Percentiles rank a stretch among this genome's conserved stretches.
phyloP scores from a whole-genome alignment of 2,888 invertebrate genomes.

The Galeopsomyia nigrocyanea region DNA sequence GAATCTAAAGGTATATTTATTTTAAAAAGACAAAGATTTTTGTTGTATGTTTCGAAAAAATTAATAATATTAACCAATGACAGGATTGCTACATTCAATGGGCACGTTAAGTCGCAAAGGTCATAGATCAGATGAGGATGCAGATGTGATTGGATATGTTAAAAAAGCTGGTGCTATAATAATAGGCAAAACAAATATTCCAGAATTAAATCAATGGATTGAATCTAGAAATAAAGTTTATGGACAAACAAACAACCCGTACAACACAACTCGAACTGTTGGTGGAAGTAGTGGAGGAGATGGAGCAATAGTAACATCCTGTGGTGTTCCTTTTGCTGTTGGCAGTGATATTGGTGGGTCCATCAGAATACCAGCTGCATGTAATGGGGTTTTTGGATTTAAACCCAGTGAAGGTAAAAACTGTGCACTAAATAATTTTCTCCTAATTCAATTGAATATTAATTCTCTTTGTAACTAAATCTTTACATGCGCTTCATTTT shows the following conservation, averaged over 20 bases:
- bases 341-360: conserved; percentile 98
- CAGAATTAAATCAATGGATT: conserved; percentile 93
- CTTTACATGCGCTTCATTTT: conserved; percentile 23
- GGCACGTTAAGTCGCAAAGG: conserved; percentile 76
- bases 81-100: conserved; percentile 75
- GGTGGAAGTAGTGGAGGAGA: conserved; percentile 97
- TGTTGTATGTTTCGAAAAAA: conserved; percentile 1
- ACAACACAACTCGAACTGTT: conserved; percentile 84
- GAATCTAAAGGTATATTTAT: conserved; percentile 75
- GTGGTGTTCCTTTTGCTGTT: conserved; percentile 86
- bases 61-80: conserved; percentile 13
- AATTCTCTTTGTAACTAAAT: too few relatives aligned
- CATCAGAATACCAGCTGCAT: conserved; percentile 91
- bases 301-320: conserved; percentile 80
- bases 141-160: conserved; percentile 81
- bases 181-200: conserved; percentile 91
- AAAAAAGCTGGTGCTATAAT: conserved; percentile 88
- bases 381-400: conserved; percentile 90
- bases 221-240: conserved; percentile 91
- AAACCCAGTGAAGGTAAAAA: conserved; percentile 78
- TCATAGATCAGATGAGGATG: conserved; percentile 79
- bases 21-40: neutral
- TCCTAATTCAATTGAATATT: neutral
- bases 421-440: conserved; percentile 20
- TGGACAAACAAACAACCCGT: conserved; percentile 93